These are phyloP conservation scores for Caretta caretta DNA, from an alignment of 2,113 vertebrate species.

Conservation along the genomic window DNA sequence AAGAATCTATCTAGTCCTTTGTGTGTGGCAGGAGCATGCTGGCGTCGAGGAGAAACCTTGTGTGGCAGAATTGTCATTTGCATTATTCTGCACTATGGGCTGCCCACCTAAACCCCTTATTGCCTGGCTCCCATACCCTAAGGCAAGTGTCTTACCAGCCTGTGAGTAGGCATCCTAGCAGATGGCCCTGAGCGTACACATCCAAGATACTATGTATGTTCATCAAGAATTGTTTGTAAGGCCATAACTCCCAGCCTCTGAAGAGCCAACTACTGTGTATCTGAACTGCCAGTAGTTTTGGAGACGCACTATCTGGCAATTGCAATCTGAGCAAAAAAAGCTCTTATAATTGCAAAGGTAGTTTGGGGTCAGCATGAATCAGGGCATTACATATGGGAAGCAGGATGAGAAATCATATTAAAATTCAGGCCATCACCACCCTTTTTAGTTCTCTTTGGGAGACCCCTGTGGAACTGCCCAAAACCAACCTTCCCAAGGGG, in stretches of 20 bases:
- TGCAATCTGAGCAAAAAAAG: neutral
- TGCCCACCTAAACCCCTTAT: neutral
- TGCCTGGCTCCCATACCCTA: neutral
- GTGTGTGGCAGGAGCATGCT: accelerated
- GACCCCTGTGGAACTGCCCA: neutral
- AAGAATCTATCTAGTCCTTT: neutral
- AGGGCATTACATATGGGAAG: neutral
- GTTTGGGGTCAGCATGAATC: neutral
- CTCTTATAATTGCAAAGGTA: neutral
- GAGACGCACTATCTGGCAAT: neutral
- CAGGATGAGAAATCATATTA: neutral
- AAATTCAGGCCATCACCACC: neutral
- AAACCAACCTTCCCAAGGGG: neutral
- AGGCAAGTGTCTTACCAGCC: accelerated
- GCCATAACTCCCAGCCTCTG: neutral
- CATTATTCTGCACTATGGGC: neutral
- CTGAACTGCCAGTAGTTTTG: too few relatives aligned
- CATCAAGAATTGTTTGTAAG: neutral
- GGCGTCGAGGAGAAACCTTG: neutral
- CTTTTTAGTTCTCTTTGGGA: neutral
- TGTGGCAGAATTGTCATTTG: neutral
- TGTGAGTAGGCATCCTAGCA: neutral
- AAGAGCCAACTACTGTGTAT: neutral
- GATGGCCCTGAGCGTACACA: accelerated
- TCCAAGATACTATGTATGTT: accelerated